phyloP scores from a whole-genome alignment of 2,113 vertebrate genomes.

The Epinephelus fuscoguttatus region DNA sequence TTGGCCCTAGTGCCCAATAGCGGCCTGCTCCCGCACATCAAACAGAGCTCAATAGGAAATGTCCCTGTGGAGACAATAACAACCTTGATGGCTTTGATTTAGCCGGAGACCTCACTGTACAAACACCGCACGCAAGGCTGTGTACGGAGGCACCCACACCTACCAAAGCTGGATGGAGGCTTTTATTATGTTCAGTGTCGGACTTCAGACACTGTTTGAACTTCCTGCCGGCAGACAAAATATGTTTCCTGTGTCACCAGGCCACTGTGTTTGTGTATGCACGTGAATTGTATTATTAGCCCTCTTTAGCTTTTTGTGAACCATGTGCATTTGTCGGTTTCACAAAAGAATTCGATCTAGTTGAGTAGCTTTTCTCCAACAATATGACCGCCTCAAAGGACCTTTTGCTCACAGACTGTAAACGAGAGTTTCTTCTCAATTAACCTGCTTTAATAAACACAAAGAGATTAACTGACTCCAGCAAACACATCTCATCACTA shows the following conservation, averaged over 20 bases:
- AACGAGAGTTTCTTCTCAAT: slow-evolving; percentile 2
- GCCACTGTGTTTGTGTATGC: slow-evolving; percentile 32
- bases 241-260: slow-evolving; percentile 79
- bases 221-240: slow-evolving; percentile 78
- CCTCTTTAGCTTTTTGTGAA: not conserved
- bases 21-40: slow-evolving; percentile 73
- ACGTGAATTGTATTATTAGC: slow-evolving; percentile 28
- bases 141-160: slow-evolving; percentile 44
- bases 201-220: slow-evolving; percentile 70
- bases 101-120: slow-evolving; percentile 67
- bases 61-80: slow-evolving; percentile 80
- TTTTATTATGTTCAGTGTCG: slow-evolving; percentile 72
- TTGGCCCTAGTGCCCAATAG: slow-evolving; percentile 74
- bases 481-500: not conserved
- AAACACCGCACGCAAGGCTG: slow-evolving; percentile 76
- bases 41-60: slow-evolving; percentile 82
- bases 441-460: not conserved
- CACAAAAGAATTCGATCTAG: not conserved
- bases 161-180: slow-evolving; percentile 51
- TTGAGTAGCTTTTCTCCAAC: not conserved
- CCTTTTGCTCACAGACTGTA: not conserved
- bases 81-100: slow-evolving; percentile 78
- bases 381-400: not conserved
- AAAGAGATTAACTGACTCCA: not conserved
- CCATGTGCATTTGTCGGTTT: not conserved